phyloP scores from a whole-genome alignment of 2,797 vertebrate species.

The Enteromius afrohamiltoni region DNA sequence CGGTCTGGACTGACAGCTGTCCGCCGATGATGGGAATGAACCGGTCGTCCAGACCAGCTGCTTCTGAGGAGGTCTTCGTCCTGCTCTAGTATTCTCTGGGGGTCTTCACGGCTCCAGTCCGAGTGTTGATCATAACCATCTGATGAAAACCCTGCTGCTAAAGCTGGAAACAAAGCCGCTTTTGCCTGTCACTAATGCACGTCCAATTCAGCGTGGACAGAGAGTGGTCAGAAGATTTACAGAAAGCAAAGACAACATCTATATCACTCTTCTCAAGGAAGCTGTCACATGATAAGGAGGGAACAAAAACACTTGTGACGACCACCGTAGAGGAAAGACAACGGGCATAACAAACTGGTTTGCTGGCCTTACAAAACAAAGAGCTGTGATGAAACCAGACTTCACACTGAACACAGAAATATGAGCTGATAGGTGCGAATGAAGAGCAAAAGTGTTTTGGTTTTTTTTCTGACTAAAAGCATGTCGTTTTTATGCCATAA shows the following conservation, averaged over 20 bases:
- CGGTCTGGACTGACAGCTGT: conserved; percentile 72
- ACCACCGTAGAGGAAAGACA: conserved; percentile 13
- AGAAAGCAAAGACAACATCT: conserved; percentile 18
- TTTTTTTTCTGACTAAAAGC: too few relatives aligned
- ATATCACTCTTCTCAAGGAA: neutral
- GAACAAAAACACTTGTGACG: neutral
- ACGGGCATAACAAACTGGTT: conserved; percentile 33
- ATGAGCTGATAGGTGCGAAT: conserved; percentile 23
- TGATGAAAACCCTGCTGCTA: conserved; percentile 38
- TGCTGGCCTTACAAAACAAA: conserved; percentile 42
- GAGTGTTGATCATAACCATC: conserved; percentile 67
- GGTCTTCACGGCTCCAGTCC: conserved; percentile 68
- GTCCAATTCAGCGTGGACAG: neutral
- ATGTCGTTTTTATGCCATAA: neutral
- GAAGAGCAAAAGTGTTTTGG: neutral
- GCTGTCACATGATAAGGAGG: neutral
- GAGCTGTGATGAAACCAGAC: neutral
- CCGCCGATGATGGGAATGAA: conserved; percentile 51
- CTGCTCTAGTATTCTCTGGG: conserved; percentile 52
- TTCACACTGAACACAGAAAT: conserved; percentile 24
- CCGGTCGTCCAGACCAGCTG: conserved; percentile 37
- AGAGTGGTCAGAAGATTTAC: conserved; percentile 3
- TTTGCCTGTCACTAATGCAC: conserved; percentile 52
- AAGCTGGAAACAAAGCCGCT: conserved; percentile 55
- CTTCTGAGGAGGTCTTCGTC: conserved; percentile 52